A percentile compares a stretch with the other conserved stretches of the same genome.
These are phyloP conservation scores for Pseudopleuronectes americanus DNA, from an alignment of 2,797 vertebrate species.

Conservation along the genomic window DNA sequence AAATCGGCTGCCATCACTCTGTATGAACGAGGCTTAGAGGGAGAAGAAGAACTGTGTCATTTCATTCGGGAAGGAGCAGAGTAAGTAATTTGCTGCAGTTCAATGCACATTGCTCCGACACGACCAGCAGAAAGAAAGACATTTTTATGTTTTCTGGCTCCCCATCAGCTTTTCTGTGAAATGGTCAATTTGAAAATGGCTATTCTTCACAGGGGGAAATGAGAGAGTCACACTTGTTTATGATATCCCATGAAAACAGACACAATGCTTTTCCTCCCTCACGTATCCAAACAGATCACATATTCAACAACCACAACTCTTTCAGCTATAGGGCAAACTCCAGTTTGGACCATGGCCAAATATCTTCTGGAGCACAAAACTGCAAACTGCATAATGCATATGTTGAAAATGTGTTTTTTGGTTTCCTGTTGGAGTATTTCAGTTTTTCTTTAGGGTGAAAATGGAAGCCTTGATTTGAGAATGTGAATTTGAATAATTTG, in stretches of 20 bases:
- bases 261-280: constrained; percentile 12
- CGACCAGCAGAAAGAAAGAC: constrained; percentile 1
- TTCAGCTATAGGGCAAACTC: not conserved
- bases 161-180: constrained; percentile 6
- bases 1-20: constrained; percentile 31
- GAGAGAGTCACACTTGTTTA: not conserved
- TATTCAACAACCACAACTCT: constrained; percentile 5
- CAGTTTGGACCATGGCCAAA: not conserved
- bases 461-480: not conserved
- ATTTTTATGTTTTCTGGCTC: constrained; percentile 22
- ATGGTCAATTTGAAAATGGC: constrained; percentile 31
- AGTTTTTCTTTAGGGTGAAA: not conserved
- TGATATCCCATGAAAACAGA: constrained; percentile 12
- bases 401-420: not conserved
- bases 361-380: constrained; percentile 19
- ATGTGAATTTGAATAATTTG: not conserved
- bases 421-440: too few relatives aligned
- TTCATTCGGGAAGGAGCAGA: constrained; percentile 7
- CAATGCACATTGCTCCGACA: constrained; percentile 14
- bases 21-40: constrained; percentile 20
- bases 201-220: constrained; percentile 1
- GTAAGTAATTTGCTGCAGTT: constrained; percentile 19
- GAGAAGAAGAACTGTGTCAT: constrained; percentile 16
- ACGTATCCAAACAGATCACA: constrained; percentile 23
- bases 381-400: constrained; percentile 19